These are phyloP conservation scores for Sceloporus undulatus DNA, from an alignment of 2,113 vertebrate genomes.

Conservation along the genomic window DNA sequence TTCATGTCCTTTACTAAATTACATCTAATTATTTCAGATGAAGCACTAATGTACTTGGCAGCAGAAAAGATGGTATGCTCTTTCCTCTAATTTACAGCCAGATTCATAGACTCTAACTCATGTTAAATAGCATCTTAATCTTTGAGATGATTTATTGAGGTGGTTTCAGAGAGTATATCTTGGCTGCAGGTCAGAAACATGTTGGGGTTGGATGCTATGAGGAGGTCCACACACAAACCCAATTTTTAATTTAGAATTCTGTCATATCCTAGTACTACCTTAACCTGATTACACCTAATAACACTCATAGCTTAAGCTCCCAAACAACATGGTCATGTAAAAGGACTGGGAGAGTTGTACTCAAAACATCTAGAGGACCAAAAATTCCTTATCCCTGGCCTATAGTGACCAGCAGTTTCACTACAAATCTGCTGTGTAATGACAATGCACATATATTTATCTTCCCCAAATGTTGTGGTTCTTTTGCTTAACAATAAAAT, in stretches of 20 bases:
- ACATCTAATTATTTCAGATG: constrained; percentile 40
- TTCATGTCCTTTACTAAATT: constrained; percentile 45
- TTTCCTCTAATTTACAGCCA: constrained; percentile 28
- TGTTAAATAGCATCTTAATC: constrained; percentile 19
- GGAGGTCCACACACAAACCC: not conserved
- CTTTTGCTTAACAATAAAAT: not conserved
- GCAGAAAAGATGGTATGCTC: constrained; percentile 20
- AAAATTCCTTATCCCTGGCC: too few species aligned
- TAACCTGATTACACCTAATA: not conserved
- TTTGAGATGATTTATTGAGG: not conserved
- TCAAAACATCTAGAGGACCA: too few species aligned
- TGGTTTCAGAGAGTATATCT: constrained; percentile 5
- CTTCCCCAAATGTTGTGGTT: not conserved
- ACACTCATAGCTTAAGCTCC: not conserved
- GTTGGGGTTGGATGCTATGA: not conserved
- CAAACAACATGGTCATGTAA: too few species aligned
- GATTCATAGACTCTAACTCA: constrained; percentile 29
- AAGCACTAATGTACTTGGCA: constrained; percentile 35
- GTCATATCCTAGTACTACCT: not conserved
- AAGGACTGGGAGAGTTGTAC: too few species aligned
- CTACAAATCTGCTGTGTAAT: not conserved
- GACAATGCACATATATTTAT: too few species aligned
- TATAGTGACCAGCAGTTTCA: not conserved
- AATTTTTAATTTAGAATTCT: not conserved
- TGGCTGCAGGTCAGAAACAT: constrained; percentile 10